Evolutionary conservation across 2,888 invertebrate species (phyloP).

Genomic region (Zelleria hepariella): DNA sequence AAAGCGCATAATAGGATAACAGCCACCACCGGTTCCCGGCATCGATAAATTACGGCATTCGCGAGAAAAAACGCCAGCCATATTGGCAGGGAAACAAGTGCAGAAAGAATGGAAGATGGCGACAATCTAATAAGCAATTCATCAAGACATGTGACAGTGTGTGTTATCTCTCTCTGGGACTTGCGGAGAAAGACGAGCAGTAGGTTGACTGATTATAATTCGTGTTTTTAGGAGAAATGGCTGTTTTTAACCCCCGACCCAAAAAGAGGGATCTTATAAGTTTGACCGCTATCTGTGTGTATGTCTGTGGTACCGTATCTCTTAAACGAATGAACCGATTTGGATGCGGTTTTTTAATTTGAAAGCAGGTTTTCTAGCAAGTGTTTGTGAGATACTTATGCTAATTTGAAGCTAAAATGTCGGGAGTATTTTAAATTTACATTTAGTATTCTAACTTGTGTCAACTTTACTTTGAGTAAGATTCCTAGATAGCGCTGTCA

Average conservation of each 20-base stretch:
- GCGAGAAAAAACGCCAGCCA: conserved; percentile 23
- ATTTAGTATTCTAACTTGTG: no score
- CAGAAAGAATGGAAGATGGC: conserved; percentile 16
- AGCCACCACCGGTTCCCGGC: conserved; percentile 22
- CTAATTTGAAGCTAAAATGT: no score
- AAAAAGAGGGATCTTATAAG: no score
- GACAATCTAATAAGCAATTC: conserved; percentile 65
- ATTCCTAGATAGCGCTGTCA: not conserved
- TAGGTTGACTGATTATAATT: not conserved
- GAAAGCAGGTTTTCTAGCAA: no score
- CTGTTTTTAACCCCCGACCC: not conserved
- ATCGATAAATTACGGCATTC: conserved; percentile 23
- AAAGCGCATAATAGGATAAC: conserved; percentile 35
- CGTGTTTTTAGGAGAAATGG: not conserved
- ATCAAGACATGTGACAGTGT: conserved; percentile 58
- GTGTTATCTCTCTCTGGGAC: conserved; percentile 39
- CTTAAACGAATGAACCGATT: no score
- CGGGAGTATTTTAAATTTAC: no score
- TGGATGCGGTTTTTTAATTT: no score
- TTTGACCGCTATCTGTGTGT: no score
- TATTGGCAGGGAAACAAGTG: conserved; percentile 31
- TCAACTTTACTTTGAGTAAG: no score
- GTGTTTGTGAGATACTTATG: no score
- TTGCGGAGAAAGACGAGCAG: conserved; percentile 7
- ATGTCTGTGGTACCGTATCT: no score